Conservation (phyloP, 2,113 vertebrate genomes). For the Myotis brandtii region DNA sequence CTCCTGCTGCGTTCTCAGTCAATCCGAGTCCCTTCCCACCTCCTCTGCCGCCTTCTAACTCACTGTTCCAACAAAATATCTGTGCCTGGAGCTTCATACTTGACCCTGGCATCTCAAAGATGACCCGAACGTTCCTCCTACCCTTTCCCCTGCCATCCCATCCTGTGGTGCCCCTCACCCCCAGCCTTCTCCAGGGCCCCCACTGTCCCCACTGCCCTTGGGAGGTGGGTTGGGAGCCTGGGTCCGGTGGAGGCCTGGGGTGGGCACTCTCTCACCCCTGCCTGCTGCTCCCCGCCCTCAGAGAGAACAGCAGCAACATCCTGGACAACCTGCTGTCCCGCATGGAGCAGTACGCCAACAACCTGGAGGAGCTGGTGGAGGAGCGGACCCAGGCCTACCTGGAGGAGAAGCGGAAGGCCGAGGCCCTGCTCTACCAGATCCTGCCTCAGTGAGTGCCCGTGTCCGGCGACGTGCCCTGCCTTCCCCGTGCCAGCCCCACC, state of each 20-base stretch:
- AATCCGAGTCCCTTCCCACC: not conserved
- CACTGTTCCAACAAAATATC: not conserved
- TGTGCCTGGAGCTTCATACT: not conserved
- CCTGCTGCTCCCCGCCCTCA: slow-evolving; percentile 32
- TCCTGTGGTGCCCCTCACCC: not conserved
- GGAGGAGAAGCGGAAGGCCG: slow-evolving; percentile 96
- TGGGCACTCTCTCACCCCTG: not conserved
- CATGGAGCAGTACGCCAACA: slow-evolving; percentile 98
- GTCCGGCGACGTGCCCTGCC: rapidly evolving
- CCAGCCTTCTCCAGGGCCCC: not conserved
- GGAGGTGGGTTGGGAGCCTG: not conserved
- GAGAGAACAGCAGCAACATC: slow-evolving; percentile 94
- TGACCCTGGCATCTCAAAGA: not conserved
- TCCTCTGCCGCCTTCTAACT: not conserved
- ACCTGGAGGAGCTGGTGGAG: slow-evolving; percentile 97
- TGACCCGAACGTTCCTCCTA: not conserved
- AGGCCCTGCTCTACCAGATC: slow-evolving; percentile 97
- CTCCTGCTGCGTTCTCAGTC: not conserved
- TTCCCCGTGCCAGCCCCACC: rapidly evolving
- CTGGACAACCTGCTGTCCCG: slow-evolving; percentile 95
- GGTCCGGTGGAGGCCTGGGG: not conserved
- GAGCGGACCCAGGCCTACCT: slow-evolving; percentile 96
- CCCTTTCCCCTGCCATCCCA: not conserved
- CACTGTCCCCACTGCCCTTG: not conserved
- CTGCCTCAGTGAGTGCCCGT: slow-evolving; percentile 92